Base-by-base conservation (phyloP, 2,888 invertebrate genomes). In the Lycia hirtaria region DNA sequence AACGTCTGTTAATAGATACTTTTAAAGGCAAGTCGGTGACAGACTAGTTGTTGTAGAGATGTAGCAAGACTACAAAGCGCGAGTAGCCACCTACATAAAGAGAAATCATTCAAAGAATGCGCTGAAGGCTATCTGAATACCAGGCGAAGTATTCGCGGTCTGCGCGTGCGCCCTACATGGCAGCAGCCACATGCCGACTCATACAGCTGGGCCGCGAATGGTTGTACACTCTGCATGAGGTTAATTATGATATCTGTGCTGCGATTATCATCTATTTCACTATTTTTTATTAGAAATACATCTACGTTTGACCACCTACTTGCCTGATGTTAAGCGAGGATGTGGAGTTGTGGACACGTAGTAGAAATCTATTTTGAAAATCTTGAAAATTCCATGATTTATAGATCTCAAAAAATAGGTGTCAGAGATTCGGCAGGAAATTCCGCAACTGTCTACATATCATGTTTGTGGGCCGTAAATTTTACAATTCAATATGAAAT, bases 51-150 rank as follows among this genome's bases (percentile, higher is more conserved):
- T 38, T 1, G 41, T 15, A 9, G 12, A 15, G 14, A 24, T 14
- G 10, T 26, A 10, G 40, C 24, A 22, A 20, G 20, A 22, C 22
- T 49, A 32, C 56, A 38, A 32, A 44, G 44, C 20, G 19, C 44
- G 37, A 37, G 15, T 10, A 41, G 15, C 20, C 35, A 28, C 44
- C 43, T 44, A 56, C 49, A 35, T 35, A 15, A 30, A 48, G 60
- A 52, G 54, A 47, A 59, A 47, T 53, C 50, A 63, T 61, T 55
- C 53, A 26, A 55, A 60, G 63, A 61, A 63, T 60, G 50, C 33
- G 33, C 44, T 37, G 55, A 65, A 65, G 61, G 62, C 62, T 57
- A 61, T 52, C 59, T 38, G 55, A 53, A 53, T 54, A 33, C 32
- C n/a, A 30, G 44, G 32, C 47, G 50, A 32, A 30, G 53, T 56